Evolutionary conservation across 2,113 vertebrate species (phyloP).

Genomic region (Agelaius tricolor): DNA sequence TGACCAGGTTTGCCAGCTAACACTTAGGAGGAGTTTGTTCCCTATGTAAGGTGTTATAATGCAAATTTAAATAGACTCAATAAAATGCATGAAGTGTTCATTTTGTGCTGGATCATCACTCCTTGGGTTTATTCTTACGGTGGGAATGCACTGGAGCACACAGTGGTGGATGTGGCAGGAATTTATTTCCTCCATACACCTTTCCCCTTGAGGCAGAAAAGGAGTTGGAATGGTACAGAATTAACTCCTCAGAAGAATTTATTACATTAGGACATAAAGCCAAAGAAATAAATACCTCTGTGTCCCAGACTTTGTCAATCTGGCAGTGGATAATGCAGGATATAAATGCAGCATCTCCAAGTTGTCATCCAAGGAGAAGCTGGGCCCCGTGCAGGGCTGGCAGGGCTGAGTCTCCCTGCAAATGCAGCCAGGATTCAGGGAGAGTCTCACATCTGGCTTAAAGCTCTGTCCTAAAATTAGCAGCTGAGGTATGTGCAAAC

Average conservation of each 20-base stretch:
- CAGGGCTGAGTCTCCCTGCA: not conserved
- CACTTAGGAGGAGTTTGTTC: conserved; percentile 74
- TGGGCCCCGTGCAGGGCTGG: not conserved
- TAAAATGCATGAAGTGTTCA: conserved; percentile 80
- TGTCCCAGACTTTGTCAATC: not conserved
- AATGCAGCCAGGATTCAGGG: not conserved
- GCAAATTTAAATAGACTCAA: conserved; percentile 75
- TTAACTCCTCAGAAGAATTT: not conserved
- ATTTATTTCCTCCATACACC: not conserved
- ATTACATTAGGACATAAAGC: not conserved
- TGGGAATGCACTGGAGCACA: not conserved
- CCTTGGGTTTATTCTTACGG: conserved; percentile 16
- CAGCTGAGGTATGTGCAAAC: not conserved
- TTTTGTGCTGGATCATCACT: conserved; percentile 74
- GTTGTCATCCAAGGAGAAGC: not conserved
- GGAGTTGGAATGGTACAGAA: not conserved
- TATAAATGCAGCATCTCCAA: not conserved
- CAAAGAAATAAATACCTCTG: not conserved
- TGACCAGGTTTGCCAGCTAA: conserved; percentile 63
- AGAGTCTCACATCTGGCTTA: not conserved
- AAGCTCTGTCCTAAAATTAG: not conserved
- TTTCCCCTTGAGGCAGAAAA: not conserved
- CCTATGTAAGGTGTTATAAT: conserved; percentile 78
- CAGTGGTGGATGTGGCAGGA: not conserved
- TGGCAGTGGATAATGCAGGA: not conserved